A percentile compares a stretch with the other conserved stretches of the same genome.
phyloP scores from a whole-genome alignment of 2,888 invertebrate genomes.

The Drosophila kanekoi region DNA sequence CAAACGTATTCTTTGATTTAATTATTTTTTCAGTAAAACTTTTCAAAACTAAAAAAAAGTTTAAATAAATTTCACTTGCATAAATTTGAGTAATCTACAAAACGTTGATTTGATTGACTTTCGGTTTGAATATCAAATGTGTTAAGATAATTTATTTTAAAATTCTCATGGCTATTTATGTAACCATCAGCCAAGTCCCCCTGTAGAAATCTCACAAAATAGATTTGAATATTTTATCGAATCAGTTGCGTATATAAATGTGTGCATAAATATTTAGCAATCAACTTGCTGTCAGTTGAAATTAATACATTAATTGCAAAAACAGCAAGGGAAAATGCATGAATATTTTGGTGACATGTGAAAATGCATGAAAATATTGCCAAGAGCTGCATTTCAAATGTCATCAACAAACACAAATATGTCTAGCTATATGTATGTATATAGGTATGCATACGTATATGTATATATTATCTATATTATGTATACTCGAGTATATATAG shows the following conservation, averaged over 20 bases:
- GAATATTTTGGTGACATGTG: slow-evolving; percentile 37
- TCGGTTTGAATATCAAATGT: too few species aligned
- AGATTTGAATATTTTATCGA: slow-evolving; percentile 31
- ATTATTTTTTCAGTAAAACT: background rate
- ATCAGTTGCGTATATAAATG: slow-evolving; percentile 49
- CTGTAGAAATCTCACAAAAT: slow-evolving; percentile 13
- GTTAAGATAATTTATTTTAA: too few species aligned
- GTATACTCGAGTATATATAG: slow-evolving; percentile 9
- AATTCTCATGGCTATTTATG: too few species aligned
- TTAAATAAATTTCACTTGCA: too few species aligned
- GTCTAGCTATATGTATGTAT: slow-evolving; percentile 10
- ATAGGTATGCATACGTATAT: background rate
- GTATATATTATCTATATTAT: slow-evolving; percentile 10
- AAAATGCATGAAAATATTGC: slow-evolving; percentile 35
- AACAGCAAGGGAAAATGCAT: slow-evolving; percentile 35
- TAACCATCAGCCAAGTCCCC: background rate
- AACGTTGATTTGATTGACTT: too few species aligned
- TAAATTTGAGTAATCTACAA: too few species aligned
- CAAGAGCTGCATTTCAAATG: slow-evolving; percentile 38
- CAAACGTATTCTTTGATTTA: background rate
- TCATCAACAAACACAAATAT: slow-evolving; percentile 43
- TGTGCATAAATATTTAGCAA: slow-evolving; percentile 39
- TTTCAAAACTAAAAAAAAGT: too few species aligned
- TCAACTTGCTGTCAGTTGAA: slow-evolving; percentile 60
- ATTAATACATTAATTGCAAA: slow-evolving; percentile 61